phyloP scores from a whole-genome alignment of 1,140 invertebrate species.

The Drosophila melanica region DNA sequence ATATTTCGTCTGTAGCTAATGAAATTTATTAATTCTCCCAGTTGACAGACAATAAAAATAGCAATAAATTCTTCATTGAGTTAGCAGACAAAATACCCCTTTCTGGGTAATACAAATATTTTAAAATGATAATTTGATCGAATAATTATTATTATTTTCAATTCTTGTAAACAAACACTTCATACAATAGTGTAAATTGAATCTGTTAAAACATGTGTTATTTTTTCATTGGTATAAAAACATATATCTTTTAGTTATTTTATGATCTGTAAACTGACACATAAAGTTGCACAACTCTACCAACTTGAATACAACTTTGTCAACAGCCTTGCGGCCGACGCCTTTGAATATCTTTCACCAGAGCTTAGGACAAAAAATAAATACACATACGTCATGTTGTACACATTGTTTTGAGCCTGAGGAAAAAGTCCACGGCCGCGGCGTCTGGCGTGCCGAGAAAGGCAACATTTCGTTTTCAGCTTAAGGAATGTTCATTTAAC shows the following conservation, averaged over 20 bases:
- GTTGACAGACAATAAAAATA: neutral
- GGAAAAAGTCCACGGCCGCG: slow-evolving; percentile 36
- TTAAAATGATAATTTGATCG: no score
- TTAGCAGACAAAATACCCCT: no score
- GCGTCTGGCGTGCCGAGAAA: slow-evolving; percentile 1
- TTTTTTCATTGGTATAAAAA: no score
- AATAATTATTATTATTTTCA: no score
- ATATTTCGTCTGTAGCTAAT: neutral
- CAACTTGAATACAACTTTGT: neutral
- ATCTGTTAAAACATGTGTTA: no score
- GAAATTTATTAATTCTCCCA: neutral
- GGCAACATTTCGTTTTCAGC: slow-evolving; percentile 13
- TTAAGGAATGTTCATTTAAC: slow-evolving; percentile 36
- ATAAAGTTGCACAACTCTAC: neutral
- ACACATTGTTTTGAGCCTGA: slow-evolving; percentile 2
- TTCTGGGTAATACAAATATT: no score
- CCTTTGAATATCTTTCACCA: neutral
- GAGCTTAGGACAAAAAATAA: slow-evolving; percentile 22
- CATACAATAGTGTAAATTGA: no score
- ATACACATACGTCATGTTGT: slow-evolving; percentile 38
- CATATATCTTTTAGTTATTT: no score
- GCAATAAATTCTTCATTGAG: no score
- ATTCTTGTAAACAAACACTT: no score
- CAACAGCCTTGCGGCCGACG: slow-evolving; percentile 14
- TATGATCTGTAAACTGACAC: neutral